Conservation (phyloP, 2,797 vertebrate genomes). For the Syngnathus rostellatus region DNA sequence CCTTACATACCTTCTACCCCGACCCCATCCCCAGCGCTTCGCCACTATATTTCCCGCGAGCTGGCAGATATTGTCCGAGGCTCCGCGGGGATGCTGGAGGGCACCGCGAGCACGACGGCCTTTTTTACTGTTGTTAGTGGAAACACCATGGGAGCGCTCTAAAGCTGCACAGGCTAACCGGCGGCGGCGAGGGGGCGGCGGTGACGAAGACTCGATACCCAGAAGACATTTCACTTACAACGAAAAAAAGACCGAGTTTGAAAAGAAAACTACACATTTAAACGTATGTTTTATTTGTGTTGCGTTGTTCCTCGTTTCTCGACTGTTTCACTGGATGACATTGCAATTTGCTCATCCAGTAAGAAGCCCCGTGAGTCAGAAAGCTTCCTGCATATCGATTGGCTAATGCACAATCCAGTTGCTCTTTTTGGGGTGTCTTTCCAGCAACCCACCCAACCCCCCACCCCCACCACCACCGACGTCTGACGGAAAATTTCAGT, state of each 20-base stretch:
- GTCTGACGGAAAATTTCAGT: no score
- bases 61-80: conserved; percentile 10
- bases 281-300: background rate
- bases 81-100: conserved; percentile 11
- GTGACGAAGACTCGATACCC: no score
- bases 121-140: conserved; percentile 17
- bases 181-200: background rate
- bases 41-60: background rate
- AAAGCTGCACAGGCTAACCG: background rate
- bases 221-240: background rate
- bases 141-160: background rate
- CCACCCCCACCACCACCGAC: no score
- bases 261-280: background rate
- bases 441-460: no score
- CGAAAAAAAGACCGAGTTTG: background rate
- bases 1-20: background rate
- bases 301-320: background rate
- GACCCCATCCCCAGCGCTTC: conserved; percentile 6
- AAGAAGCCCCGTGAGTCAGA: background rate
- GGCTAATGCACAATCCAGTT: background rate
- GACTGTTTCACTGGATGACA: background rate
- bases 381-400: background rate
- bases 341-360: background rate
- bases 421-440: background rate
- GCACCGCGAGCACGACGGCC: conserved; percentile 3